Base-by-base conservation (phyloP, 2,113 vertebrate genomes). In the Mustela lutreola region DNA sequence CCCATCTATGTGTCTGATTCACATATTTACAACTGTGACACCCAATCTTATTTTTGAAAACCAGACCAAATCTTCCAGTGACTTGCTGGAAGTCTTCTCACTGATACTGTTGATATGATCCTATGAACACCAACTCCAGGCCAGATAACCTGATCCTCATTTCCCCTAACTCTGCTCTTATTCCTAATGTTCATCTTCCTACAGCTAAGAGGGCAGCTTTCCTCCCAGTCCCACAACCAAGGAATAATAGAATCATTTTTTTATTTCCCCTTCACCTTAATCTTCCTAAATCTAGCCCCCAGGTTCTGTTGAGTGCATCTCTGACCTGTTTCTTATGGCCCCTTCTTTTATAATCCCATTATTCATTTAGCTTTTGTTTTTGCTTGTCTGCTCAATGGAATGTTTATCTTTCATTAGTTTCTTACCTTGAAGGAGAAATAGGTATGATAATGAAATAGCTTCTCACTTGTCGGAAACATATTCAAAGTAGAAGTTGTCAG, bases 391-490 rank as follows among this genome's bases (percentile, higher is more conserved):
- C 2, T 63, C 70, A 88, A 2, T 11, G 79, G 42, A 89, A 56
- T 76, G 18, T 93, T 86, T 93, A 28, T 31, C 33, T 76, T 33
- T 71, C 53, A 33, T 24, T 28, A 71, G 73, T 78, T 7, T 89
- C 50, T 93, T 33, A 84, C 39, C 28, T 79, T 75, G 42, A 53
- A 56, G 78, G 50, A 85, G 15, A 65, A 36, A n/a, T 26, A 24
- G 24, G 48, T 22, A 58, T 18, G 5, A 33, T 71, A 83, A n/a
- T 62, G 48, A 21, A 89, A 63, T 31, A 33, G n/a, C 16, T 89
- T 84, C 79, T 79, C 60, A 84, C n/a, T 97, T 70, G 73, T n/a
- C 24, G n/a, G 45, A 90, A 90, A 92, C 7, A 16, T 79, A 62
- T 28, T 28, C 82, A 63, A 89, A 56, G 9, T 65, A 58, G n/a